A percentile compares a stretch with the other conserved stretches of the same genome.
These are phyloP conservation scores for Spodoptera exigua DNA, from an alignment of 2,888 invertebrate species.

Conservation along the genomic window DNA sequence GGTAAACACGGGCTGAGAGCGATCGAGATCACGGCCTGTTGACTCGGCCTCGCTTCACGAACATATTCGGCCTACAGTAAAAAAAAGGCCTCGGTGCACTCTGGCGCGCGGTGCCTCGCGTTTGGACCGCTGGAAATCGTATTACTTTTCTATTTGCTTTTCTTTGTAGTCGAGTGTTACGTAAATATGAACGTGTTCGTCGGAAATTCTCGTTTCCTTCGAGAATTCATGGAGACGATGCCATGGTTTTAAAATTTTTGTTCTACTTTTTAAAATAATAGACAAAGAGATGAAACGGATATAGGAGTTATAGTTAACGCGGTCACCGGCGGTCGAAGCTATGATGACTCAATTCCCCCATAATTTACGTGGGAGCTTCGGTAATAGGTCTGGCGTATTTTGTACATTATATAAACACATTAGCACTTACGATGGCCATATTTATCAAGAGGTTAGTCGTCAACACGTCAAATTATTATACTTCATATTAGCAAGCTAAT, in stretches of 20 bases:
- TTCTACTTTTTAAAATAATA: slow-evolving; percentile 54
- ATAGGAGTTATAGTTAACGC: slow-evolving; percentile 37
- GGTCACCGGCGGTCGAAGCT: slow-evolving; percentile 9
- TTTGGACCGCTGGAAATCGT: slow-evolving; percentile 81
- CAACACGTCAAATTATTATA: slow-evolving; percentile 51
- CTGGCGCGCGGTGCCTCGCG: slow-evolving; percentile 68
- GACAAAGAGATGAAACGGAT: slow-evolving; percentile 54
- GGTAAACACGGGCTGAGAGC: slow-evolving; percentile 77
- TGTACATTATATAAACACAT: slow-evolving; percentile 49
- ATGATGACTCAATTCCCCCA: slow-evolving; percentile 39
- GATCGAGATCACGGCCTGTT: slow-evolving; percentile 85
- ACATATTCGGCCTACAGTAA: slow-evolving; percentile 66
- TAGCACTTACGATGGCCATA: slow-evolving; percentile 51
- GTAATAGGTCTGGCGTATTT: slow-evolving; percentile 39
- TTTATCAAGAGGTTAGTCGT: slow-evolving; percentile 45
- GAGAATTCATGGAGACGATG: slow-evolving; percentile 75
- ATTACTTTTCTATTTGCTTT: slow-evolving; percentile 87
- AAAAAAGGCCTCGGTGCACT: slow-evolving; percentile 78
- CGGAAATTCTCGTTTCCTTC: slow-evolving; percentile 85
- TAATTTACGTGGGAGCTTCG: slow-evolving; percentile 36
- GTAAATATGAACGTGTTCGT: slow-evolving; percentile 86
- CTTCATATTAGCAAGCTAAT: slow-evolving; percentile 43
- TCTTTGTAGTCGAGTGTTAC: slow-evolving; percentile 89
- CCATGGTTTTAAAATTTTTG: slow-evolving; percentile 59
- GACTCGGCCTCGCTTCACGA: slow-evolving; percentile 74